These are phyloP conservation scores for Cirrhinus mrigala DNA, from an alignment of 2,797 vertebrate species.

Conservation along the genomic window DNA sequence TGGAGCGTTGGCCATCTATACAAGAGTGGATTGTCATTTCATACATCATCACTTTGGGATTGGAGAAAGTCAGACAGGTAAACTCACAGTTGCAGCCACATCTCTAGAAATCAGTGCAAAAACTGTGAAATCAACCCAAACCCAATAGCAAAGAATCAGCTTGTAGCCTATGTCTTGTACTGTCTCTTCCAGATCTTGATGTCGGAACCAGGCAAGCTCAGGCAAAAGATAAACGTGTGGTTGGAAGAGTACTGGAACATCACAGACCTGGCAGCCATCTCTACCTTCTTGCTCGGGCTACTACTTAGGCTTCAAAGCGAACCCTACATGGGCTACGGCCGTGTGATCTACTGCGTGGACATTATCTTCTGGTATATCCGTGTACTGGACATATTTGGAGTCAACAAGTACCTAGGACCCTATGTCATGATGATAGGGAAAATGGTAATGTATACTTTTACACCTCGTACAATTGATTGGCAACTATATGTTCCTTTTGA, in stretches of 20 bases:
- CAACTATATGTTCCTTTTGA: background rate
- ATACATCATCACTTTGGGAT: constrained; percentile 92
- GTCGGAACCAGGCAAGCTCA: constrained; percentile 98
- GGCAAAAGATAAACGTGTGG: constrained; percentile 98
- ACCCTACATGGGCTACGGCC: constrained; percentile 96
- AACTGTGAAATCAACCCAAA: background rate
- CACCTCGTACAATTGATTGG: background rate
- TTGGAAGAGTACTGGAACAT: constrained; percentile 99
- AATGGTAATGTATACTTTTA: constrained; percentile 83
- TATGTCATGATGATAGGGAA: constrained; percentile 99
- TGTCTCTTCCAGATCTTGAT: constrained; percentile 88
- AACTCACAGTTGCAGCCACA: constrained; percentile 42
- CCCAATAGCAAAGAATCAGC: background rate
- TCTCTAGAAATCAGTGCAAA: background rate
- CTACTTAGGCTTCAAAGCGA: constrained; percentile 92
- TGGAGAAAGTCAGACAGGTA: constrained; percentile 98
- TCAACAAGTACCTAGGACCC: constrained; percentile 98
- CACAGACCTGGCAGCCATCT: constrained; percentile 93
- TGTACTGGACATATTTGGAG: constrained; percentile 97
- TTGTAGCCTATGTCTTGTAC: constrained; percentile 1
- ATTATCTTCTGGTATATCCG: constrained; percentile 99
- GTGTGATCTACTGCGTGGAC: constrained; percentile 98
- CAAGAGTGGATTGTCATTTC: constrained; percentile 97
- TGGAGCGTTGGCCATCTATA: constrained; percentile 92
- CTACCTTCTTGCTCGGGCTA: constrained; percentile 89